Conservation (phyloP, 1,140 invertebrate genomes). For the Camponotus vicinus region DNA sequence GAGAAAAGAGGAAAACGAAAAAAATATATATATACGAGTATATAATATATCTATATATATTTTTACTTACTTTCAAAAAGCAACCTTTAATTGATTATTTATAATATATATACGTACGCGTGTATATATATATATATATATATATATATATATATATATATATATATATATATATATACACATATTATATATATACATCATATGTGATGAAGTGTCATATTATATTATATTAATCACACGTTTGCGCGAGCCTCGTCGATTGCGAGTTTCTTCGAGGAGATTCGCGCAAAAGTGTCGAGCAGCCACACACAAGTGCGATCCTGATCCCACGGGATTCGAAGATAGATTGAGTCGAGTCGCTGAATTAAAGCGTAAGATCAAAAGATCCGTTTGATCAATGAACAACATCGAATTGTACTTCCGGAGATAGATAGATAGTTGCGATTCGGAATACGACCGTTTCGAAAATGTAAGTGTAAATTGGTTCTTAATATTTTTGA, state of each 20-base stretch:
- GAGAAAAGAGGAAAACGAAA: constrained; percentile 65
- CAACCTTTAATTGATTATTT: constrained; percentile 76
- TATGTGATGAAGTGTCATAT: constrained; percentile 44
- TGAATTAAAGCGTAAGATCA: background rate
- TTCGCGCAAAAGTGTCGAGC: background rate
- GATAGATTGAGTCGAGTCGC: constrained; percentile 11
- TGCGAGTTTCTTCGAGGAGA: background rate
- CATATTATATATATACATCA: constrained; percentile 67
- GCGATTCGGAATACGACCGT: background rate
- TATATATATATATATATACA: constrained; percentile 65
- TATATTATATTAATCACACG: constrained; percentile 6
- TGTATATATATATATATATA: constrained; percentile 46
- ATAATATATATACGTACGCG: constrained; percentile 72
- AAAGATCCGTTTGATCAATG: background rate
- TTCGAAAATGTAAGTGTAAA: background rate
- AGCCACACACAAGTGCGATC: constrained; percentile 37
- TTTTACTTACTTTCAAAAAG: constrained; percentile 82
- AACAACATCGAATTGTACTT: background rate
- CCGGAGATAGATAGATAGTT: background rate
- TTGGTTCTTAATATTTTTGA: constrained; percentile 46
- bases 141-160: constrained; percentile 61
- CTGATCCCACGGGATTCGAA: constrained; percentile 17
- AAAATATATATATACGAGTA: constrained; percentile 75
- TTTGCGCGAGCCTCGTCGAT: constrained; percentile 16
- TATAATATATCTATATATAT: constrained; percentile 77